Evolutionary conservation across 2,888 invertebrate species (phyloP), one percentile per base, ranked within the genome.

Genomic region (Agrochola circellaris): DNA sequence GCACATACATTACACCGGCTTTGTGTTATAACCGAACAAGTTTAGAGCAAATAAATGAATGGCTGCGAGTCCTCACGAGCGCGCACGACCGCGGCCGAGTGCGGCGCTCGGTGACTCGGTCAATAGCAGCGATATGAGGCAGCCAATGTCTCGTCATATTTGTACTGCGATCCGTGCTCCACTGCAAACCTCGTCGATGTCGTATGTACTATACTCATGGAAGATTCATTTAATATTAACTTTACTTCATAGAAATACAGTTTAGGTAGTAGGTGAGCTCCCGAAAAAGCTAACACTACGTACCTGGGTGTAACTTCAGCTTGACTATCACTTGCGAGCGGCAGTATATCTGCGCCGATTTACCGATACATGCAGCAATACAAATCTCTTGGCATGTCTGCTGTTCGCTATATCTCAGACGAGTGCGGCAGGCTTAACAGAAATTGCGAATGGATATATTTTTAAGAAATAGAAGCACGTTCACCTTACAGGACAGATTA

Each of bases 1-100:
- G 77, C 66, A 73, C 62, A 74, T 66, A 77, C 74, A 75, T 79
- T 79, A 77, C 38, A 58, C 56, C 30, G 45, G 60, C 66, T 69
- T 73, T 68, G 60, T 75, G 51, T 56, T 72, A 60, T 58, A 75
- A 54, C 54, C 48, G 58, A 75, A 80, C 79, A n/a, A 72, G 62
- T 42, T 60, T 11, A 72, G 26, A 72, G 34, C 61, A 61, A 73
- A 73, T 73, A 75, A 70, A 62, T 71, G 72, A 79, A 66, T 17
- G 38, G 42, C 34, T 54, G 15, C 30, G n/a, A 60, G 51, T 15
- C 17, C 15, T 48, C 30, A 0, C 23, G 64, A 51, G 45, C 9
- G 13, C 51, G 0, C 9, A 51, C 60, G 68, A 67, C 13, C 3
- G 11, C 17, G 7, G n/a, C 54, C 56, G 56, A 62, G 15, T 1